Evolutionary conservation across 2,113 vertebrate species (phyloP).

Genomic region (Limanda limanda): DNA sequence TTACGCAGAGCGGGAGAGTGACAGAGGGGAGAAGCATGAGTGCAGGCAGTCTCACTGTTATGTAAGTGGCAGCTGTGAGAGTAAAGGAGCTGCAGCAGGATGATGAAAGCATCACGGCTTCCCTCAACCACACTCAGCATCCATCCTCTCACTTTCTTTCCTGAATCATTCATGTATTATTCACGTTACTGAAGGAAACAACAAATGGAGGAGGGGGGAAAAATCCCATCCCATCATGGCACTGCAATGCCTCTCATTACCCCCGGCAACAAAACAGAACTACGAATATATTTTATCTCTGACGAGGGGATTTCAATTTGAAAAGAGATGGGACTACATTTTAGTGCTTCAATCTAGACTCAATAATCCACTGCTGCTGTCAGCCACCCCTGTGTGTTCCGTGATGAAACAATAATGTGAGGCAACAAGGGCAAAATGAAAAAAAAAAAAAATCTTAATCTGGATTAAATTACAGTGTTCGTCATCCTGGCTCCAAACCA

Average conservation of each 20-base stretch:
- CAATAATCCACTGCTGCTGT: constrained; percentile 47
- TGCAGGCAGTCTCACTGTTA: constrained; percentile 47
- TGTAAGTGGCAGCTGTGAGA: constrained; percentile 67
- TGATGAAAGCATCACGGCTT: constrained; percentile 55
- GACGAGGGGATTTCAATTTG: not conserved
- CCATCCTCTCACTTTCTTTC: constrained; percentile 38
- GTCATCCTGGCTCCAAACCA: constrained; percentile 53
- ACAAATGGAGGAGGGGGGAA: constrained; percentile 1
- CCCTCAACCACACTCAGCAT: constrained; percentile 36
- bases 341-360: constrained; percentile 8
- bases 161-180: constrained; percentile 43
- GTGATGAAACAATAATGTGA: constrained; percentile 53
- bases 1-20: constrained; percentile 23
- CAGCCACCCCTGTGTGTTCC: constrained; percentile 40
- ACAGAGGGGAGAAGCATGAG: constrained; percentile 14
- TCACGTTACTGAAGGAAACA: constrained; percentile 29
- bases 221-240: constrained; percentile 16
- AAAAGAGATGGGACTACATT: constrained; percentile 23
- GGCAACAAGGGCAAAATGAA: constrained; percentile 57
- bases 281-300: not conserved
- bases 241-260: constrained; percentile 1
- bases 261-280: not conserved
- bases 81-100: constrained; percentile 42
- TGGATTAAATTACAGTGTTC: constrained; percentile 76
- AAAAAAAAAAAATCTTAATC: constrained; percentile 70